Base-by-base conservation (phyloP, 2,888 invertebrate species). In the Liopterus haemorrhoidalis region DNA sequence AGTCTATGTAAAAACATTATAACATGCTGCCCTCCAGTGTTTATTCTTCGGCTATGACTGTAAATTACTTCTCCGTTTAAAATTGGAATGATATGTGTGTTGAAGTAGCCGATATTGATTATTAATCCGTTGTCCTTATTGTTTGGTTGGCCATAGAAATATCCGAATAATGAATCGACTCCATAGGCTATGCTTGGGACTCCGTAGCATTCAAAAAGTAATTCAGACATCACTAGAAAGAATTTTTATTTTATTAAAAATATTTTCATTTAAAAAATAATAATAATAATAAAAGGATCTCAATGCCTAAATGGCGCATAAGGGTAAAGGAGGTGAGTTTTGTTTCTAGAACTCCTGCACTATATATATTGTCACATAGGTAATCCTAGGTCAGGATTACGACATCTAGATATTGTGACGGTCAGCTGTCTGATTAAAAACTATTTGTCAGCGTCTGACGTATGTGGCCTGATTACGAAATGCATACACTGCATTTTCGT, bases 201-300 rank as follows among this genome's bases (percentile, higher is more conserved):
- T 27, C 81, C 79, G 63, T 95, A 95, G 52, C 88, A 92, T 69
- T 95, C 95, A 69, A 95, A 95, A 30, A 95, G 69, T 41, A 95
- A 71, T 64, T 95, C 95, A 2, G 88, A 88, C 93, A 95, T 93
- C 59, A 91, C 92, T 92, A 63, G 49, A 77, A 75, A 43, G 55
- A 56, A 53, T 55, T 46, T 48, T 14, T 24, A 25, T 24, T 38
- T 25, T 11, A 25, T 20, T 12, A 14, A 6, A 9, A 6, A 16
- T 38, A 9, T 9, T 18, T 30, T 9, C 20, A 16, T 25, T 4
- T 14, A 15, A 16, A 2, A 33, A 14, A 12, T 9, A 9, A 32
- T 39, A 33, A 38, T n/a, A 38, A 18, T 31, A 38, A 11, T 18
- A 16, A n/a, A n/a, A n/a, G n/a, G n/a, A n/a, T n/a, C n/a, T n/a